Base-by-base conservation (phyloP, 2,113 vertebrate species). In the Morone chrysops region DNA sequence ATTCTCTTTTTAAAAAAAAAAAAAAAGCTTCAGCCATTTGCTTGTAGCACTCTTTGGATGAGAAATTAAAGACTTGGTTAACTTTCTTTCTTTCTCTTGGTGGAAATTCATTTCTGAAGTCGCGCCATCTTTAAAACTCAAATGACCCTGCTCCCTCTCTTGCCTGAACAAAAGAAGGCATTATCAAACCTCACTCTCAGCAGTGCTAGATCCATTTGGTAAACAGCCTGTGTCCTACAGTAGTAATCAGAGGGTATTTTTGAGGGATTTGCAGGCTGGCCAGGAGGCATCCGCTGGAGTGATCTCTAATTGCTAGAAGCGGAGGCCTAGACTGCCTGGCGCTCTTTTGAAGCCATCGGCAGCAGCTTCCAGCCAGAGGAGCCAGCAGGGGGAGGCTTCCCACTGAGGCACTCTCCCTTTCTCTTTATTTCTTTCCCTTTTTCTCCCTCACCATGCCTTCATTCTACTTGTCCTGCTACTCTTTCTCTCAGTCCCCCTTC, bases 161-260 rank as follows among this genome's bases (percentile, higher is more conserved):
- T 20, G 73, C 84, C 91, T 72, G 90, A 92, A 93, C 89, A 94
- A 93, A 93, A 91, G 90, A 48, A 84, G 79, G 84, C 90, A 85
- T 93, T 92, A 92, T 93, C 91, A 93, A 92, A 88, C 90, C 89
- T 90, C 89, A 74, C 87, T 93, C 89, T 91, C 90, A 86, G 90
- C 91, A 88, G 89, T 74, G 91, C 88, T 83, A 82, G 87, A 92
- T 92, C 93, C 91, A 92, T 94, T 94, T 93, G 92, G 93, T 94
- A 93, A 94, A 94, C 92, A 92, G 93, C 93, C 93, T 92, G 93
- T 92, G 91, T 93, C 93, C 92, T 94, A 92, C 90, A 93, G 94
- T 93, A 92, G 92, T 94, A 94, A 94, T 94, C 94, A 94, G 90
- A 93, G 94, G 90, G 90, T 93, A 93, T 94, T 94, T 94, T 93